phyloP scores from a whole-genome alignment of 2,888 invertebrate species.

The Harmothoe impar region DNA sequence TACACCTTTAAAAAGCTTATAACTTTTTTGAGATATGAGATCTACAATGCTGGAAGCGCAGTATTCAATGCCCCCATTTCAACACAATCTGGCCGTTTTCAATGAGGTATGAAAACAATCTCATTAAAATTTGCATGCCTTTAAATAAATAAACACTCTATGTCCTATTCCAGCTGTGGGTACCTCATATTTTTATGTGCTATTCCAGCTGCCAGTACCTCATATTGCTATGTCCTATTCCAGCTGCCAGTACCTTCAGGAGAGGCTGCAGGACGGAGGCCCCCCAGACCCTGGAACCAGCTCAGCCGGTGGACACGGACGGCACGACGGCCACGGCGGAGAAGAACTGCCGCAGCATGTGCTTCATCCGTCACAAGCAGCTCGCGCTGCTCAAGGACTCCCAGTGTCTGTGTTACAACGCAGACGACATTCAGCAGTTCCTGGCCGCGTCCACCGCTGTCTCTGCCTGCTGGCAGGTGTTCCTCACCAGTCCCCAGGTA shows the following conservation, averaged over 20 bases:
- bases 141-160: no score
- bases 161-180: no score
- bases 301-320: background rate
- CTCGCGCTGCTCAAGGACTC: conserved; percentile 35
- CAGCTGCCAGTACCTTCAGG: background rate
- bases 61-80: no score
- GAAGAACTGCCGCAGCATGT: background rate
- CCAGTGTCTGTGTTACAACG: conserved; percentile 23
- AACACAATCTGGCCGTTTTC: no score
- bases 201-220: no score
- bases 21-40: no score
- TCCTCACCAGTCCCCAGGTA: background rate
- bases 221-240: no score
- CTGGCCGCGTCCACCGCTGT: background rate
- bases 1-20: no score
- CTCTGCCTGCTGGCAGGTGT: background rate
- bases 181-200: no score
- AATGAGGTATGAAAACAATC: no score
- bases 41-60: no score
- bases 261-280: conserved; percentile 5
- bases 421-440: background rate
- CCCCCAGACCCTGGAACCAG: background rate
- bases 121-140: no score
- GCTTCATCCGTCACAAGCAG: background rate
- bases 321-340: background rate